Evolutionary conservation across 2,888 invertebrate genomes (phyloP).

Genomic region (Cactoblastis cactorum): DNA sequence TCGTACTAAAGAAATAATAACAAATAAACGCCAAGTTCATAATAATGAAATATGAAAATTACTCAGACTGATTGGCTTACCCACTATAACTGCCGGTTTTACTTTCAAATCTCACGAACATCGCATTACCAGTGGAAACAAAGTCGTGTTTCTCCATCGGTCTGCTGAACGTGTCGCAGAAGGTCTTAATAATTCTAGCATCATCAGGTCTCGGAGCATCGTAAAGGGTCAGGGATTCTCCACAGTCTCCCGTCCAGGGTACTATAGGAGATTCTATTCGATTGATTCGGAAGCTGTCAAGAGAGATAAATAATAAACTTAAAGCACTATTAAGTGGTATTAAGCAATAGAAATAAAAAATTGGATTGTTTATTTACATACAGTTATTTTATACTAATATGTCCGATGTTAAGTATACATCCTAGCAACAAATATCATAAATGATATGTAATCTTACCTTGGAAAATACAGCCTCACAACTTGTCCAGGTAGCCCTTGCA

Average conservation of each 20-base stretch:
- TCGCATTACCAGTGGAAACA: constrained; percentile 91
- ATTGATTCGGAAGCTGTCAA: constrained; percentile 89
- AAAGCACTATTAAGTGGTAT: no score
- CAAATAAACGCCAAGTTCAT: no score
- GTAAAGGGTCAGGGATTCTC: constrained; percentile 93
- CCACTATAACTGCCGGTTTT: constrained; percentile 96
- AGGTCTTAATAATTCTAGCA: constrained; percentile 93
- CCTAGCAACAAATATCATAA: no score
- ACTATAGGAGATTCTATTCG: constrained; percentile 93
- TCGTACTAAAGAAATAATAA: no score
- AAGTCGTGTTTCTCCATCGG: constrained; percentile 97
- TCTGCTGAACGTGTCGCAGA: constrained; percentile 95
- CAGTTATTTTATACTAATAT: no score
- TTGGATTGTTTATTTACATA: no score
- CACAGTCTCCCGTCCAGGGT: constrained; percentile 92
- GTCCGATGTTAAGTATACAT: no score
- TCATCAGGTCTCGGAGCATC: constrained; percentile 94
- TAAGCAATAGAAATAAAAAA: no score
- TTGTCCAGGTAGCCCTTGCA: constrained; percentile 91
- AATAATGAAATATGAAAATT: no score
- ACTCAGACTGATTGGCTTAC: constrained; percentile 51
- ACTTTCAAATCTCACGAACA: constrained; percentile 93
- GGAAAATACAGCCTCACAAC: constrained; percentile 94
- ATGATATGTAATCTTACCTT: constrained; percentile 74
- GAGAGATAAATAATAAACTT: background rate